These are phyloP conservation scores for Synergus laeviventris DNA, from an alignment of 2,888 invertebrate genomes.

Conservation along the genomic window DNA sequence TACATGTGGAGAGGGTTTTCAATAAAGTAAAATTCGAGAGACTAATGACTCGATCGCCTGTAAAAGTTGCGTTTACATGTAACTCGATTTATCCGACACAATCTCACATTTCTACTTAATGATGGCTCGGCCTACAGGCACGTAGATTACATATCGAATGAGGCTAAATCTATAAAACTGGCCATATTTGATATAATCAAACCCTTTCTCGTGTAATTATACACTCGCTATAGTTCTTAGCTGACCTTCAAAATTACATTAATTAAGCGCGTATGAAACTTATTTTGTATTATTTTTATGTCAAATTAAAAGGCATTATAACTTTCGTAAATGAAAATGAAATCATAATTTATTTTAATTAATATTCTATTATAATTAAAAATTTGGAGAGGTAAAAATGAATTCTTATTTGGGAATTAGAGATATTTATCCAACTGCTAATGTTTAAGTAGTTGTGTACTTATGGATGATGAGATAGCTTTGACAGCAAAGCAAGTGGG, in stretches of 20 bases:
- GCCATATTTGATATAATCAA: constrained; percentile 16
- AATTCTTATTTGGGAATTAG: background rate
- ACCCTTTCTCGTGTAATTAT: constrained; percentile 33
- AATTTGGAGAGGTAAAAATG: too few relatives aligned
- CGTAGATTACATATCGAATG: constrained; percentile 17
- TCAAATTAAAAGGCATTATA: too few relatives aligned
- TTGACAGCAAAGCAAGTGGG: constrained; percentile 20
- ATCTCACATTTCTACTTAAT: constrained; percentile 41
- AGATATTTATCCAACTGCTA: background rate
- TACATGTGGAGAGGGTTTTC: background rate
- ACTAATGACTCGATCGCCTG: constrained; percentile 48
- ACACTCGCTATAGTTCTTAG: background rate
- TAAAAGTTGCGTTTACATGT: constrained; percentile 40
- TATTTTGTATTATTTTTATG: background rate
- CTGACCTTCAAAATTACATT: background rate
- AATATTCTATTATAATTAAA: too few relatives aligned
- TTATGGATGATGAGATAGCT: background rate
- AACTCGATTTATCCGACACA: constrained; percentile 43
- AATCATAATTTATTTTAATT: too few relatives aligned
- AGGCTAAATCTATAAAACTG: constrained; percentile 7
- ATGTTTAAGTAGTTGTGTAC: background rate
- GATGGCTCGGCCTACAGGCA: background rate
- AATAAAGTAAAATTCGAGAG: background rate
- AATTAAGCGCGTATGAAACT: background rate
- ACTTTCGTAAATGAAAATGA: too few relatives aligned